Evolutionary conservation across 2,888 invertebrate species (phyloP), one percentile per base, ranked within the genome.

Genomic region (Aphodius sticticus): DNA sequence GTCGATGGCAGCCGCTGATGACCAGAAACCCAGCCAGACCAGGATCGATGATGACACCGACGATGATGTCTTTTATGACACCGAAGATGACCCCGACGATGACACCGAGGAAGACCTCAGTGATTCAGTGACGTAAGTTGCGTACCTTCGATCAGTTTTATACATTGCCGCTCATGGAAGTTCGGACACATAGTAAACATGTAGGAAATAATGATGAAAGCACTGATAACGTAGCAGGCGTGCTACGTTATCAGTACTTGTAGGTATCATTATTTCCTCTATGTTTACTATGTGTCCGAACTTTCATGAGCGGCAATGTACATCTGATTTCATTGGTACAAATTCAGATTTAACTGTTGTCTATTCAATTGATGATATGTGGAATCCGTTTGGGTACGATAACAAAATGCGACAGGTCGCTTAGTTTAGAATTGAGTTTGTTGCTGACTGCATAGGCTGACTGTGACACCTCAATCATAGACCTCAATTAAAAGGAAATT

Each of bases 31-130:
- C 87, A 89, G 83, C 85, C 89, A 85, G 84, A 70, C 82, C 70
- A 81, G 93, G 86, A 91, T 92, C 6, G 74, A 37, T 84, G 92
- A 93, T 85, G 91, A 92, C 83, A 91, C 92, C 82, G 92, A 92
- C 83, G 93, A 93, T 83, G 93, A 94, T 84, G 93, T 94, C 78
- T 94, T 94, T 88, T 94, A 94, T 86, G 94, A 94, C 86, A 92
- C 93, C 77, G 93, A 93, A 84, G 93, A 93, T 85, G 92, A 92
- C 84, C 90, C 92, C 69, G 93, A 94, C 83, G 94, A 93, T 84
- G 94, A 94, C 84, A 92, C 93, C 83, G 93, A 92, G 87, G 93
- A 92, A 82, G 92, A 92, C 88, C 86, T 86, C 84, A 87, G 86
- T 82, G 88, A 89, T 81, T 86, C 88, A 6, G 83, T 86, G 35